These are phyloP conservation scores for Drosophila diplacantha DNA, from an alignment of 2,888 invertebrate genomes.

Conservation along the genomic window DNA sequence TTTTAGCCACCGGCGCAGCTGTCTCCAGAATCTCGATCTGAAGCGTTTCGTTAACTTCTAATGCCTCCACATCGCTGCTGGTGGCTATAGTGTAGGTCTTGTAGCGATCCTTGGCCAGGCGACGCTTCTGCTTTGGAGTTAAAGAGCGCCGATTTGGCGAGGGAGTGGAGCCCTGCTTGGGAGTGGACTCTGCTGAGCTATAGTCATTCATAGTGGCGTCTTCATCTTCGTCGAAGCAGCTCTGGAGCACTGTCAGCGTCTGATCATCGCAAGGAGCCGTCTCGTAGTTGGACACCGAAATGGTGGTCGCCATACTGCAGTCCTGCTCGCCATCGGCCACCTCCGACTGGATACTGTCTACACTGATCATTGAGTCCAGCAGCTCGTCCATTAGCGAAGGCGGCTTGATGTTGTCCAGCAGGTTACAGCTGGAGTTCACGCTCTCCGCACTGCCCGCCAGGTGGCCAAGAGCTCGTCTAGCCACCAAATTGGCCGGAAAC, in stretches of 20 bases:
- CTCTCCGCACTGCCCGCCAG: conserved; percentile 83
- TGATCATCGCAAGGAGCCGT: conserved; percentile 81
- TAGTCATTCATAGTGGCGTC: conserved; percentile 80
- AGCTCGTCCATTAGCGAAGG: conserved; percentile 88
- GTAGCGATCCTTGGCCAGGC: conserved; percentile 86
- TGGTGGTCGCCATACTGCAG: conserved; percentile 75
- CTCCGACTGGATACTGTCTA: conserved; percentile 90
- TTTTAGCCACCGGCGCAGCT: conserved; percentile 74
- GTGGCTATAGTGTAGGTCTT: conserved; percentile 89
- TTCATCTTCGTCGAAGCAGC: conserved; percentile 78
- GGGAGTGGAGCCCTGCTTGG: conserved; percentile 80
- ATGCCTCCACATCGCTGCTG: conserved; percentile 35
- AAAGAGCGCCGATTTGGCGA: conserved; percentile 75
- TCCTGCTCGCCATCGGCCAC: conserved; percentile 82
- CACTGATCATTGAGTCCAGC: conserved; percentile 89
- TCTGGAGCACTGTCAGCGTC: conserved; percentile 79
- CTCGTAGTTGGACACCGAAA: conserved; percentile 77
- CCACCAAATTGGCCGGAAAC: conserved; percentile 84
- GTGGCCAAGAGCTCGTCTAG: conserved; percentile 83
- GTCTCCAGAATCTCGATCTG: conserved; percentile 76
- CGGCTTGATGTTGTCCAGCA: conserved; percentile 89
- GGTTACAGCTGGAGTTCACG: conserved; percentile 80
- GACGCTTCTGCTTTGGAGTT: conserved; percentile 88
- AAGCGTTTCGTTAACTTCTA: conserved; percentile 70
- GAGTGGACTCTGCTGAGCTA: conserved; percentile 87